Conservation (phyloP, 1,140 invertebrate genomes). For the Thaumatotibia leucotreta region DNA sequence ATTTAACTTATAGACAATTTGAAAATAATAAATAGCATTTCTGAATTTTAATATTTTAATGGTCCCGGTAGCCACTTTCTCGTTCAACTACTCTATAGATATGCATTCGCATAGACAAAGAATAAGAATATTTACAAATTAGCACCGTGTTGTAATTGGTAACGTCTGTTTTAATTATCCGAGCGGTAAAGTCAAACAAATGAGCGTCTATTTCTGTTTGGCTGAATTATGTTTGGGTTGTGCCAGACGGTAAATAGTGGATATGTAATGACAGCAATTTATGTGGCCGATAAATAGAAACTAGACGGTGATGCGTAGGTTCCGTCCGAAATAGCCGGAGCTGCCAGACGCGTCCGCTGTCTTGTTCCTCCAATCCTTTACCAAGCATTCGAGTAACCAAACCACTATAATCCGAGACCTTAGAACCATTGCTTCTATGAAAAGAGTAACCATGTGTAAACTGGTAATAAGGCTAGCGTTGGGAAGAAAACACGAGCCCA, state of each 20-base stretch:
- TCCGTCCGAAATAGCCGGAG: slow-evolving; percentile 35
- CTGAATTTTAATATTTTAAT: too few relatives aligned
- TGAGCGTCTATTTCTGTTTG: slow-evolving; percentile 19
- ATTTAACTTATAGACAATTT: too few relatives aligned
- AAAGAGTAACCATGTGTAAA: neutral
- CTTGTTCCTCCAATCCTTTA: neutral
- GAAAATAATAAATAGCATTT: too few relatives aligned
- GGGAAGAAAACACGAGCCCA: neutral
- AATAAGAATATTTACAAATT: too few relatives aligned
- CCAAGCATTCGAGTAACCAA: neutral
- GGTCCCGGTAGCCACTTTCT: too few relatives aligned
- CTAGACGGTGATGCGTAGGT: slow-evolving; percentile 45
- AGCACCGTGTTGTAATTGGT: too few relatives aligned
- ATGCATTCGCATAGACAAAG: too few relatives aligned
- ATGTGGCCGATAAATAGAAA: slow-evolving; percentile 47
- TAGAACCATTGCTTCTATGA: neutral
- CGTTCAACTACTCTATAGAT: too few relatives aligned
- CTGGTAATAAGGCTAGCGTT: neutral
- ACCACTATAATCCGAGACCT: neutral
- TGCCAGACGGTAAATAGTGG: slow-evolving; percentile 31
- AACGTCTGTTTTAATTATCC: too few relatives aligned
- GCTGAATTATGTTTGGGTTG: slow-evolving; percentile 20
- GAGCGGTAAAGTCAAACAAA: slow-evolving; percentile 6
- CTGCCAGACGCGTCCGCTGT: neutral
- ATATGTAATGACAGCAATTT: slow-evolving; percentile 41